phyloP scores from a whole-genome alignment of 1,140 invertebrate genomes.

The Colletes latitarsis region DNA sequence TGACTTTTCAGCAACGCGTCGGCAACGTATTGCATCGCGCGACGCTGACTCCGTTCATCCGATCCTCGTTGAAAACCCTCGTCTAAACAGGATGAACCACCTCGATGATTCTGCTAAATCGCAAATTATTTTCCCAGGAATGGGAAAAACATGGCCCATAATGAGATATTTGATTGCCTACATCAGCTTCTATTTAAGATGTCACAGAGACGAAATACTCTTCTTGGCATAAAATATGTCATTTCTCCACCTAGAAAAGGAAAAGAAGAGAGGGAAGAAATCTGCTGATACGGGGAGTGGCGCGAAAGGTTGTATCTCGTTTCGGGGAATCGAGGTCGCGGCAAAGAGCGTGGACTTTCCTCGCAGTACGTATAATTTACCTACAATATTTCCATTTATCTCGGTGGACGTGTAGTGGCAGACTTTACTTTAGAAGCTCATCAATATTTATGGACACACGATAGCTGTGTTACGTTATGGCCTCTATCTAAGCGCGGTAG shows the following conservation, averaged over 20 bases:
- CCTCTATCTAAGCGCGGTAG: background rate
- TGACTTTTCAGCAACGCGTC: slow-evolving; percentile 7
- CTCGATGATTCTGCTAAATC: no score
- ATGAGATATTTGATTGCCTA: no score
- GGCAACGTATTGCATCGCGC: background rate
- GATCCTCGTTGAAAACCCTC: background rate
- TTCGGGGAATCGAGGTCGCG: background rate
- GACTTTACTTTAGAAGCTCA: slow-evolving; percentile 5
- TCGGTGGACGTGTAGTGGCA: background rate
- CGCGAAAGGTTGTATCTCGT: background rate
- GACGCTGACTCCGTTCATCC: background rate
- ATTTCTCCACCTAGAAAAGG: background rate
- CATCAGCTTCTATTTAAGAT: no score
- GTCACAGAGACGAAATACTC: no score
- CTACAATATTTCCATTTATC: slow-evolving; percentile 25
- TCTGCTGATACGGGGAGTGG: background rate
- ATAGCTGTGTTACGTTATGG: slow-evolving; percentile 4
- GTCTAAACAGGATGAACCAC: no score
- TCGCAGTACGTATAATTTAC: slow-evolving; percentile 12
- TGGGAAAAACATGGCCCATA: no score
- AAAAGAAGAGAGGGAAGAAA: background rate
- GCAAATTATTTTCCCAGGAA: background rate
- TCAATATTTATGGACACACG: slow-evolving; percentile 29
- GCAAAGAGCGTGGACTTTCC: slow-evolving; percentile 5
- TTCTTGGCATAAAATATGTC: no score